These are phyloP conservation scores for Coptodon bakossiorum DNA, from an alignment of 2,113 vertebrate species.

Conservation along the genomic window DNA sequence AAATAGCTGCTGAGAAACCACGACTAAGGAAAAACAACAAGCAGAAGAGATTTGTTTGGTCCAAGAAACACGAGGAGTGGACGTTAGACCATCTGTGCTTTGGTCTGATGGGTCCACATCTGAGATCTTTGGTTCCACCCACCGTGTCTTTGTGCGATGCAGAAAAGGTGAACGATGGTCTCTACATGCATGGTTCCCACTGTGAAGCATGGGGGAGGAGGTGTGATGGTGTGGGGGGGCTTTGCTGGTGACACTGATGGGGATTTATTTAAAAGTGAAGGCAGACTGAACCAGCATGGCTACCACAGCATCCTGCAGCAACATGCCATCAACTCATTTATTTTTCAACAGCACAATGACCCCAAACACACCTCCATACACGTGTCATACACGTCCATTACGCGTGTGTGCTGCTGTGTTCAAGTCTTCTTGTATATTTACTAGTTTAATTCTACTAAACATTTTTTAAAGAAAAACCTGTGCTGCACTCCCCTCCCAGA, in stretches of 20 bases:
- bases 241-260: background rate
- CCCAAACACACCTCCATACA: background rate
- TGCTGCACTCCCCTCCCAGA: accelerated
- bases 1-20: background rate
- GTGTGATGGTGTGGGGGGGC: background rate
- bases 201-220: background rate
- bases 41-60: background rate
- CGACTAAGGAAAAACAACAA: background rate
- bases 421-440: background rate
- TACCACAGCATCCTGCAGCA: background rate
- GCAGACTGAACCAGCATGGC: background rate
- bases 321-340: background rate
- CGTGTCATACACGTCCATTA: background rate
- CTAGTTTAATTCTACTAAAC: background rate
- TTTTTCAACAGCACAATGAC: background rate
- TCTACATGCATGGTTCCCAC: background rate
- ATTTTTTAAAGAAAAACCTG: background rate
- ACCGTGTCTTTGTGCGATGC: background rate
- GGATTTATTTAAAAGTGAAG: background rate
- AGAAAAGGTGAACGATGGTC: background rate
- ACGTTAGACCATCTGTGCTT: background rate
- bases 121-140: accelerated
- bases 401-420: background rate
- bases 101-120: background rate
- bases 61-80: background rate